Evolutionary conservation across 2,113 vertebrate species (phyloP).

Genomic region (Suncus etruscus): DNA sequence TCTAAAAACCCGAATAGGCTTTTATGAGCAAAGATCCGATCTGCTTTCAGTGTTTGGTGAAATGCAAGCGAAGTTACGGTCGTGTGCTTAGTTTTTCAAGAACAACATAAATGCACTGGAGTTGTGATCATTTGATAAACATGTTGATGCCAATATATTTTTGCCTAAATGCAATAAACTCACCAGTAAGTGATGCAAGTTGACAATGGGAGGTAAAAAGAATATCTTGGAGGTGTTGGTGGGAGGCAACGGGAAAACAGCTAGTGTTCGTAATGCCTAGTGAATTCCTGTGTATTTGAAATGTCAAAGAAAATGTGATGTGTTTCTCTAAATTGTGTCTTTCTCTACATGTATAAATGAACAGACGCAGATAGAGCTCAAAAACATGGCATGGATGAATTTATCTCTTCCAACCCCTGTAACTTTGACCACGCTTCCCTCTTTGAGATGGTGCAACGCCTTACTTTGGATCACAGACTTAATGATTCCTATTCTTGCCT

Average conservation of each 20-base stretch:
- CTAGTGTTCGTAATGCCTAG: conserved; percentile 85
- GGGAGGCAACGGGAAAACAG: conserved; percentile 77
- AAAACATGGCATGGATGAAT: conserved; percentile 99
- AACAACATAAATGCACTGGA: conserved; percentile 84
- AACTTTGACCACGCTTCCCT: conserved; percentile 98
- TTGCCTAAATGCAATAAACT: conserved; percentile 86
- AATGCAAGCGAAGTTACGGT: conserved; percentile 80
- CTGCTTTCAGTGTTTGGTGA: conserved; percentile 84
- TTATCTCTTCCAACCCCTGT: conserved; percentile 99
- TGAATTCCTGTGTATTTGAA: conserved; percentile 86
- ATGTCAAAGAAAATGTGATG: conserved; percentile 88
- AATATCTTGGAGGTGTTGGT: conserved; percentile 75
- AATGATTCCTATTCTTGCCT: conserved; percentile 99
- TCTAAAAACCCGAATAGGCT: conserved; percentile 84
- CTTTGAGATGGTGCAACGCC: conserved; percentile 98
- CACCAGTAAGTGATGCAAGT: conserved; percentile 94
- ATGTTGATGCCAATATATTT: conserved; percentile 87
- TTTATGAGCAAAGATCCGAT: conserved; percentile 84
- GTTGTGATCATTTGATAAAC: conserved; percentile 86
- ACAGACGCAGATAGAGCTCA: conserved; percentile 99
- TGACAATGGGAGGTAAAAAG: conserved; percentile 95
- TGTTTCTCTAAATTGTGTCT: conserved; percentile 93
- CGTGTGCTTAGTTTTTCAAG: conserved; percentile 84
- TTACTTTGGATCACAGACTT: conserved; percentile 99
- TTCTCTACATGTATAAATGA: conserved; percentile 96